Evolutionary conservation across 2,113 vertebrate species (phyloP), one percentile per base, ranked within the genome.

Genomic region (Scomber japonicus): DNA sequence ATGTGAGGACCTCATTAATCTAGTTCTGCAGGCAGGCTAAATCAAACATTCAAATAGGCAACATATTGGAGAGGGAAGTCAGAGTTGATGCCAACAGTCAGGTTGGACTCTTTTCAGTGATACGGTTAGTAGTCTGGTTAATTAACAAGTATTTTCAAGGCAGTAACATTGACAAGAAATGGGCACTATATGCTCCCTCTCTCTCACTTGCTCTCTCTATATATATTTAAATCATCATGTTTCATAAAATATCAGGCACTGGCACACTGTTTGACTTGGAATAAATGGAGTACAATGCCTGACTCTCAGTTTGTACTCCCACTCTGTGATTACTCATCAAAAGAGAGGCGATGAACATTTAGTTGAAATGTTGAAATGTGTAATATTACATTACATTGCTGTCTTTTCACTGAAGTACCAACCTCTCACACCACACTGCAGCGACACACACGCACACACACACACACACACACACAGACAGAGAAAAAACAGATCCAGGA

Each of bases 21-120:
- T 74, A 75, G 55, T 63, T 50, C 50, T 71, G 31, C 56, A 31
- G 51, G 64, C 68, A 79, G 57, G 51, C 71, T 77, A 72, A 81
- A 71, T 89, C 77, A 89, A 73, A 82, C 60, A 64, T 75, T 86
- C 48, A 48, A 59, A 60, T 66, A 44, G 80, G 59, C 68, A 82
- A 66, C 46, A 46, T 50, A 56, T 62, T 31, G 67, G 14, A 80
- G 59, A 73, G 66, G 61, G 8, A 9, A 75, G 55, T 67, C 55
- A 40, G 62, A 60, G 24, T 48, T n/a, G 4, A 61, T 56, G 76
- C 82, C 72, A 81, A 21, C 55, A 59, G 61, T 68, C 51, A 19
- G 15, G 24, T 27, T 77, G 71, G 75, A 80, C n/a, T 64, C 46
- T 57, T 78, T 72, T 77, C 71, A 87, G 19, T 71, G 61, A 74